These are phyloP conservation scores for Diarsia brunnea DNA, from an alignment of 2,888 invertebrate species.

Conservation along the genomic window DNA sequence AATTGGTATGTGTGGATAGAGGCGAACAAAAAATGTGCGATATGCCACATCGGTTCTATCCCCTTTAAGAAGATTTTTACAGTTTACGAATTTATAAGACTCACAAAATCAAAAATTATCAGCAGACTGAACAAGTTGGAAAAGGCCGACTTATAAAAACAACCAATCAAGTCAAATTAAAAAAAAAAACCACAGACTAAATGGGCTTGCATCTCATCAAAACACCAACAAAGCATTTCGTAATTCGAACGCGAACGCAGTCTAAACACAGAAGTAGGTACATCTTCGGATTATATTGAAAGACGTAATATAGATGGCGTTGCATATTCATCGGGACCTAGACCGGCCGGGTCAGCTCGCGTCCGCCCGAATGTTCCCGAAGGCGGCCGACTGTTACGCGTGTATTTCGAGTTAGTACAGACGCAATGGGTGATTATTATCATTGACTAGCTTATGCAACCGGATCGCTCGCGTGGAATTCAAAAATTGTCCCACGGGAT, in stretches of 20 bases:
- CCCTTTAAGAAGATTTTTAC: neutral
- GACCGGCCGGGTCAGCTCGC: conserved; percentile 53
- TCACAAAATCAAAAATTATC: neutral
- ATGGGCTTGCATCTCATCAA: conserved; percentile 1
- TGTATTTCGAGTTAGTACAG: conserved; percentile 4
- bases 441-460: neutral
- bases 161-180: neutral
- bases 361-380: conserved; percentile 39
- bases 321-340: conserved; percentile 63
- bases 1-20: no score
- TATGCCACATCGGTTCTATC: no score
- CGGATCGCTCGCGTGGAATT: no score
- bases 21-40: no score
- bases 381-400: conserved; percentile 18
- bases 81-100: neutral
- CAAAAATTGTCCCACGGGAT: no score
- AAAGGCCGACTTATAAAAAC: neutral
- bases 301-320: conserved; percentile 58
- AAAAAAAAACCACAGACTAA: neutral
- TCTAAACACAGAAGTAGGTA: conserved; percentile 30
- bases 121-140: neutral
- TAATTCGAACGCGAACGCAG: conserved; percentile 23
- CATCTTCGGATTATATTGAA: conserved; percentile 48
- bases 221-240: conserved; percentile 32
- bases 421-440: conserved; percentile 1